Evolutionary conservation across 2,888 invertebrate species (phyloP), one percentile per base, ranked within the genome.

Genomic region (Drosophila glabriapex): DNA sequence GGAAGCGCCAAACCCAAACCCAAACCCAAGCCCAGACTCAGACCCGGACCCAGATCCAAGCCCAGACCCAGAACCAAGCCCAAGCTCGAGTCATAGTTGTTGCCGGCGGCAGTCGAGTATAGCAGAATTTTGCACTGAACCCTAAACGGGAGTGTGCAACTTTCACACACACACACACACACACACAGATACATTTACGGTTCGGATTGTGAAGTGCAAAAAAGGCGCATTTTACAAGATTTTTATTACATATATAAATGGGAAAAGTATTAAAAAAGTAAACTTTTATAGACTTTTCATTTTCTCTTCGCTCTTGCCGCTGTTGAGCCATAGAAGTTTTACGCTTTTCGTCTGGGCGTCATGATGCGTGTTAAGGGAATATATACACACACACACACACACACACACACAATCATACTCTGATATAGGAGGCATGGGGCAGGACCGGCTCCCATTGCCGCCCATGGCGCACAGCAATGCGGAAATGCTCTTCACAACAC

Each of bases 211-310:
- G 70, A 78, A 90, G 89, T 86, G 86, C 82, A 84, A 84, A 83
- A 89, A 89, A 78, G 87, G 82, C 78, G 87, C 91, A 85, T 90
- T 91, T 90, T 91, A 87, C 91, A 91, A 91, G 90, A 87, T 90
- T 90, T 90, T 90, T 91, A 89, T 91, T 89, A 82, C 87, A 78
- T 82, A 80, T 85, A 85, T 86, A 86, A 90, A 90, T 90, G 91
- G 63, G 87, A 81, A 90, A 89, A 89, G 89, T 91, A 90, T 90
- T 90, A 90, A 90, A 89, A 91, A 91, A 91, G 91, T 91, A 82
- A 91, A 90, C 87, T 89, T 89, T 87, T 86, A 85, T 85, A 83
- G 83, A 85, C 86, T 85, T 78, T 74, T 85, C 89, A 78, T 82
- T 76, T 59, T 43, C 52, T 55, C 68, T 58, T 53, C 46, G 43